phyloP scores from a whole-genome alignment of 2,113 vertebrate species.

The Lethenteron reissneri region DNA sequence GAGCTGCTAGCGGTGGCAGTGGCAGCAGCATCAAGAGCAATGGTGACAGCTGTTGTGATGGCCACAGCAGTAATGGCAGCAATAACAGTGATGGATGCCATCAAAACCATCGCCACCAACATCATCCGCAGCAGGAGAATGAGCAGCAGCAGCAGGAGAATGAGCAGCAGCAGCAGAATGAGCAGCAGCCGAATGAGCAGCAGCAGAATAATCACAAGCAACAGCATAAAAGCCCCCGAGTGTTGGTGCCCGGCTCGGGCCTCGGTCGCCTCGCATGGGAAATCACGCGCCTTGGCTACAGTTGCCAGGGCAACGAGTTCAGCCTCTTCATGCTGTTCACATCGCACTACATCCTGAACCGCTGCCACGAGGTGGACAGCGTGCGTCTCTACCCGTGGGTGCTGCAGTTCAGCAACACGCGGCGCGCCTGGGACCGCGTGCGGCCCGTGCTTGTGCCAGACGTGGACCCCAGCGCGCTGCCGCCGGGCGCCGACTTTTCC shows the following conservation, averaged over 20 bases:
- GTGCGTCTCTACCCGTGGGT: constrained; percentile 87
- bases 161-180: no score
- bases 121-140: no score
- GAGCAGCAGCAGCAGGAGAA: no score
- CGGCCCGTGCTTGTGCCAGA: constrained; percentile 72
- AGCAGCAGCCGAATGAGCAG: no score
- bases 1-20: constrained; percentile 55
- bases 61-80: no score
- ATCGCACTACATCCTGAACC: constrained; percentile 95
- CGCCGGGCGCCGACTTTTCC: constrained; percentile 63
- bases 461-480: constrained; percentile 72
- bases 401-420: constrained; percentile 98
- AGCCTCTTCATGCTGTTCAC: constrained; percentile 99
- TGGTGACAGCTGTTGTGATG: background rate
- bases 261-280: constrained; percentile 95
- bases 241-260: constrained; percentile 86
- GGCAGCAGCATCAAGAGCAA: background rate
- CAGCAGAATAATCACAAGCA: no score
- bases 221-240: constrained; percentile 23
- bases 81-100: no score
- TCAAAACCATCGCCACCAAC: no score
- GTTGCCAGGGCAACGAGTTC: constrained; percentile 96
- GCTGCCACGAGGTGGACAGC: constrained; percentile 56
- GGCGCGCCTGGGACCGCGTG: constrained; percentile 67
- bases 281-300: constrained; percentile 73